Evolutionary conservation across 2,888 invertebrate species (phyloP), one percentile per base, ranked within the genome.

Genomic region (Petrolisthes cinctipes): DNA sequence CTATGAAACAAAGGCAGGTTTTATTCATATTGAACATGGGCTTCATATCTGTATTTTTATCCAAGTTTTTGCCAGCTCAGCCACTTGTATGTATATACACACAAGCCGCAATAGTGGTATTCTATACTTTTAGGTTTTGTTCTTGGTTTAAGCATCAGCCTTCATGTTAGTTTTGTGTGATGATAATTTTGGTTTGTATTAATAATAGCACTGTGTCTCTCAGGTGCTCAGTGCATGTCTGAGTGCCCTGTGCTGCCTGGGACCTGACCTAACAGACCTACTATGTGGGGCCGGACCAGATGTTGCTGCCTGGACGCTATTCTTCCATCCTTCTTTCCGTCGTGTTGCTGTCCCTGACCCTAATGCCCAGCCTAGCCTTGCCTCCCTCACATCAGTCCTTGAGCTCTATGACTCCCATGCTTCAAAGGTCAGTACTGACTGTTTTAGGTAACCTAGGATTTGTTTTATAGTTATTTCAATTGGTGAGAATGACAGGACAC

Each of bases 251-350:
- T 80, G 78, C 14, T 61, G 78, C 20, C 79, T 89, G 23, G 87
- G 90, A 9, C 90, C 90, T 53, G 83, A 89, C 51, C 57, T 90
- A 23, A 86, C 84, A 7, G 90, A 90, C 37, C 66, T 90, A 56
- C 79, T 89, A 71, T 90, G 89, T 76, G 84, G 83, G 23, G 85
- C 90, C 11, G 87, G 87, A 5, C 56, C 80, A 68, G 89, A 90
- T 54, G 86, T 90, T 17, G 87, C 56, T 17, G 85, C 86, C 6
- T 90, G 86, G 89, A 57, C 82, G 17, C 86, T 86, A 4, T 85
- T 89, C 57, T 82, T 90, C 81, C 87, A 90, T 68, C 90, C 90
- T 23, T 89, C 89, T 66, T 89, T 90, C 83, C 82, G 90, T 61
- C 85, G 84, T 2, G 82, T 86, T 53, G 82, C 90, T 14, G 87